Conservation (phyloP, 2,113 vertebrate genomes). For the Lota lota region DNA sequence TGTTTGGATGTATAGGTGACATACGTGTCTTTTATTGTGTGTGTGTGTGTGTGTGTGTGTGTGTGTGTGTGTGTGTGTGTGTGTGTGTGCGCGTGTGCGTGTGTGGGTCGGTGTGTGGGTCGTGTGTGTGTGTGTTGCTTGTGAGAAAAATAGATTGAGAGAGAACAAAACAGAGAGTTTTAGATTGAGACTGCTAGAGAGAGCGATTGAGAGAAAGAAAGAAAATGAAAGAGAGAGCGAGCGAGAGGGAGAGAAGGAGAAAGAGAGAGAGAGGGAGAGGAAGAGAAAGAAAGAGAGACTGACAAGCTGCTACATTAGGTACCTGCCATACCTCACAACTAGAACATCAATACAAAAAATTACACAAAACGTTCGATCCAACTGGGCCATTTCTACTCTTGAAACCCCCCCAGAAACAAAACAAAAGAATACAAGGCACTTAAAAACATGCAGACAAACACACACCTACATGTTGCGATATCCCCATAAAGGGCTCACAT, state of each 20-base stretch:
- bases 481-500: not conserved
- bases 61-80: conserved; percentile 7
- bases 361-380: conserved; percentile 6
- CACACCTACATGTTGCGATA: conserved; percentile 19
- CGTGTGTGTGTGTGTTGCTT: conserved; percentile 1
- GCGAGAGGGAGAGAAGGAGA: no score
- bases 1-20: not conserved
- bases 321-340: no score
- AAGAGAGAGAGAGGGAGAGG: no score
- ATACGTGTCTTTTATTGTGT: not conserved
- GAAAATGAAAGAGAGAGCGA: no score
- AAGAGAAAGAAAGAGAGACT: no score
- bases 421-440: conserved; percentile 14
- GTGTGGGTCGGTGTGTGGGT: conserved; percentile 9
- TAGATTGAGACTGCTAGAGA: no score
- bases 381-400: not conserved
- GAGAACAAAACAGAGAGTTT: no score
- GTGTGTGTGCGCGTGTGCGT: not conserved
- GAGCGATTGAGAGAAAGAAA: no score
- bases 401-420: conserved; percentile 18
- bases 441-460: not conserved
- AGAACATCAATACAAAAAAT: not conserved
- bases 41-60: not conserved
- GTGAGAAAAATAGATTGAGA: no score
- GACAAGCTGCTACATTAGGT: no score